phyloP scores from a whole-genome alignment of 2,113 vertebrate species.

The Xiphorhynchus elegans region DNA sequence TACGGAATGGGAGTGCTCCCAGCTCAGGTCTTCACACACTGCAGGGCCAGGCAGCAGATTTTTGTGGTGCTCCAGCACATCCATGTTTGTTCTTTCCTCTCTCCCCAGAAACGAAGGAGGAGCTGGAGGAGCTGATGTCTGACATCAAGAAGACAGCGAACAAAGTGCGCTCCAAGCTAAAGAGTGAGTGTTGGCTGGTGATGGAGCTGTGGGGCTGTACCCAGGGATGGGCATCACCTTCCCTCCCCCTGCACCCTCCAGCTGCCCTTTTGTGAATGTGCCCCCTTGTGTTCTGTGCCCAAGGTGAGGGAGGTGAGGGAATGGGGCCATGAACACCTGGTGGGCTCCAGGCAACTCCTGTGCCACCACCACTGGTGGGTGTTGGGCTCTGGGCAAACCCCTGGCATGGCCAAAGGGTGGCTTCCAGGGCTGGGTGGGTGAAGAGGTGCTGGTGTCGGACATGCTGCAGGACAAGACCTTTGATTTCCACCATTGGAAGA shows the following conservation, averaged over 20 bases:
- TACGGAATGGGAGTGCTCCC: not conserved
- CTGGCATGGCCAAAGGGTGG: not conserved
- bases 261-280: not conserved
- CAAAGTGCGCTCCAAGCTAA: constrained; percentile 96
- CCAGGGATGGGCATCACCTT: not conserved
- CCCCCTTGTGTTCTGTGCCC: too few relatives aligned
- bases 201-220: not conserved
- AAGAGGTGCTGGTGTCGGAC: not conserved
- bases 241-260: not conserved
- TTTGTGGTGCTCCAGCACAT: not conserved
- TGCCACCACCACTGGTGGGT: not conserved
- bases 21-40: not conserved
- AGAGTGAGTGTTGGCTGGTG: constrained; percentile 82
- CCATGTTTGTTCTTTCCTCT: not conserved
- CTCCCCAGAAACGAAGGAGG: constrained; percentile 89
- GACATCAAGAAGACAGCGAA: constrained; percentile 97
- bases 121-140: constrained; percentile 93
- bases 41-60: accelerated
- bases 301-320: not conserved
- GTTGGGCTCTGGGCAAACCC: not conserved
- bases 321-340: accelerated
- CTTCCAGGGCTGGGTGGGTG: not conserved
- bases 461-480: not conserved
- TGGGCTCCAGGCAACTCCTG: not conserved
- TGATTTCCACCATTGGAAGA: not conserved